Conservation (phyloP, 64 coral and sea anemone genomes). For the Stichodactyla helianthus region DNA sequence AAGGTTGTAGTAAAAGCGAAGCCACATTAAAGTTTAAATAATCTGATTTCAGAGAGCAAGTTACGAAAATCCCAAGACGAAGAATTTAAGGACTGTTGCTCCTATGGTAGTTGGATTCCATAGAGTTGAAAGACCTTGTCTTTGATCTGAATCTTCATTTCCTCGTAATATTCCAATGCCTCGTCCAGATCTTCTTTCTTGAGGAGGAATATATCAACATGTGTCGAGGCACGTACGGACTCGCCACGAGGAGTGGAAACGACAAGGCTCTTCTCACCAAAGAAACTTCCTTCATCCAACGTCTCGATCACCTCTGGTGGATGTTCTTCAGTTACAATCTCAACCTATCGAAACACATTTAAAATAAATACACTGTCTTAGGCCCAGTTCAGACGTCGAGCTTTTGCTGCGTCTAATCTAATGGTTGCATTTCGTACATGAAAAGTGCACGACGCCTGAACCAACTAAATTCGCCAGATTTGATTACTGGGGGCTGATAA, state of each 20-base stretch:
- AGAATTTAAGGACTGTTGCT: neutral
- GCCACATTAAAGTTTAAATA: neutral
- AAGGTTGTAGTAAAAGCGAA: neutral
- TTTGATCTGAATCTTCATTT: constrained; percentile 39
- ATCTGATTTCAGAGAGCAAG: neutral
- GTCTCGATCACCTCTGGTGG: constrained; percentile 77
- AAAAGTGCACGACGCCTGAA: too few species aligned
- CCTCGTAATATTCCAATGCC: constrained; percentile 39
- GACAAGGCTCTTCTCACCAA: constrained; percentile 61
- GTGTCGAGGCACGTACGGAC: constrained; percentile 75
- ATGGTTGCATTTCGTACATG: too few species aligned
- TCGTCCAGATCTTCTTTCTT: constrained; percentile 65
- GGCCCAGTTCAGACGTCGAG: too few species aligned
- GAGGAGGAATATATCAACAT: constrained; percentile 65
- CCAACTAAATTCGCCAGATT: neutral
- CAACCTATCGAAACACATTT: constrained; percentile 18
- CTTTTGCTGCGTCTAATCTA: too few species aligned
- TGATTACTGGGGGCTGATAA: neutral
- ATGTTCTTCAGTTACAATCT: constrained; percentile 71
- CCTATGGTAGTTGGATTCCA: neutral
- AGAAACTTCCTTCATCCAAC: constrained; percentile 50
- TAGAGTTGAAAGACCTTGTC: constrained; percentile 59
- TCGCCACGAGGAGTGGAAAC: constrained; percentile 55
- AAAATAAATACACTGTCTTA: too few species aligned
- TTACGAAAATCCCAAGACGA: neutral